phyloP scores from a whole-genome alignment of 2,797 vertebrate genomes.

The Liasis olivaceus region DNA sequence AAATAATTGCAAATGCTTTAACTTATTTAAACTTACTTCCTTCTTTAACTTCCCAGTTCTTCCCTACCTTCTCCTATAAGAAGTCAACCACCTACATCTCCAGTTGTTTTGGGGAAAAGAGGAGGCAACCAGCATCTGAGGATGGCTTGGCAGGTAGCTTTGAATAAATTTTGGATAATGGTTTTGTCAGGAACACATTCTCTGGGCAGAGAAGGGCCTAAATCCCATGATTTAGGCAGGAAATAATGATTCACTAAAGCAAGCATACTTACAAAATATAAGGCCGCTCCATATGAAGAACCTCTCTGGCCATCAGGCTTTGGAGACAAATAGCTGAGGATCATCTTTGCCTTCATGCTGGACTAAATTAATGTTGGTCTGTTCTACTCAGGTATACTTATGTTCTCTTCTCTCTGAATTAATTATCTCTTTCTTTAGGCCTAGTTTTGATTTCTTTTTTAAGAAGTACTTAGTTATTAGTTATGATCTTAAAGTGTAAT shows the following conservation, averaged over 20 bases:
- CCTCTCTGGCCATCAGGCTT: not conserved
- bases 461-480: conserved; percentile 49
- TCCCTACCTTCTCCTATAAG: not conserved
- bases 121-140: not conserved
- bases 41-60: not conserved
- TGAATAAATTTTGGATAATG: not conserved
- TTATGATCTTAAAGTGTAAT: conserved; percentile 62
- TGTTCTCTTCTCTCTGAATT: not conserved
- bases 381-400: not conserved
- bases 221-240: not conserved
- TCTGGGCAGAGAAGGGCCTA: not conserved
- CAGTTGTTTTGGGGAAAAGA: not conserved
- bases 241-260: not conserved
- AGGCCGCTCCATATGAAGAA: not conserved
- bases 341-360: not conserved
- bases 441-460: conserved; percentile 28
- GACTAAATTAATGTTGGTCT: not conserved
- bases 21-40: not conserved
- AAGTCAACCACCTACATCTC: not conserved
- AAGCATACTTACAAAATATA: not conserved
- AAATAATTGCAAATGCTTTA: not conserved
- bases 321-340: not conserved
- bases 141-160: not conserved
- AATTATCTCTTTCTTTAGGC: conserved; percentile 53
- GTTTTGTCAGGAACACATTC: not conserved